A percentile compares a stretch with the other conserved stretches of the same genome.
These are phyloP conservation scores for Eupelmus urozonus DNA, from an alignment of 2,888 invertebrate species.

Conservation along the genomic window DNA sequence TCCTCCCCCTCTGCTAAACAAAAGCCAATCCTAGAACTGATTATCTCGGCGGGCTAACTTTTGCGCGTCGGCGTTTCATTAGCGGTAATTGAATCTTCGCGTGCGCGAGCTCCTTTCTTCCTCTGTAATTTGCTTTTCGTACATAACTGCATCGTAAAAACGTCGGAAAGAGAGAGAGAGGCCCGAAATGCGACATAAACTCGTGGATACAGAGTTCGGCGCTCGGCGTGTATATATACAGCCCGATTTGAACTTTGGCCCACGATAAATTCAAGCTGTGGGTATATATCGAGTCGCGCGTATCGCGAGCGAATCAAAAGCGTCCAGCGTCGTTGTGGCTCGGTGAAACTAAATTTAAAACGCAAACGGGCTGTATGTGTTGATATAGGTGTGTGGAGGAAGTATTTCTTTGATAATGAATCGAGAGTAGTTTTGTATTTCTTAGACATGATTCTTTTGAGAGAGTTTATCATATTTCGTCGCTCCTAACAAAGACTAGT, in stretches of 20 bases:
- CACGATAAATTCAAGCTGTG: slow-evolving; percentile 26
- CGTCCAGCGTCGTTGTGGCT: too few species aligned
- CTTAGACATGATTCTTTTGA: too few species aligned
- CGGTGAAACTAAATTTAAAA: slow-evolving; percentile 9
- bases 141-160: slow-evolving; percentile 31
- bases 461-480: too few species aligned
- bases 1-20: neutral
- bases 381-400: too few species aligned
- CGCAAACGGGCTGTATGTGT: too few species aligned
- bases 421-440: too few species aligned
- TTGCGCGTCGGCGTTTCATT: slow-evolving; percentile 29
- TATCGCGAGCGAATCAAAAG: slow-evolving; percentile 16
- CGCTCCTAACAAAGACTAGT: too few species aligned
- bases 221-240: neutral
- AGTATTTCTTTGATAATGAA: too few species aligned
- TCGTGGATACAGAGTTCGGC: neutral
- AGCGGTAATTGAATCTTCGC: slow-evolving; percentile 27
- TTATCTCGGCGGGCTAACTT: slow-evolving; percentile 14
- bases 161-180: slow-evolving; percentile 4
- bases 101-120: slow-evolving; percentile 4
- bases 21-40: slow-evolving; percentile 9
- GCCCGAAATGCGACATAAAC: neutral
- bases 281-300: too few species aligned
- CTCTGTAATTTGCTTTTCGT: neutral
- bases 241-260: slow-evolving; percentile 37